Evolutionary conservation across 2,113 vertebrate genomes (phyloP), one percentile per base, ranked within the genome.

Genomic region (Podocnemis expansa): DNA sequence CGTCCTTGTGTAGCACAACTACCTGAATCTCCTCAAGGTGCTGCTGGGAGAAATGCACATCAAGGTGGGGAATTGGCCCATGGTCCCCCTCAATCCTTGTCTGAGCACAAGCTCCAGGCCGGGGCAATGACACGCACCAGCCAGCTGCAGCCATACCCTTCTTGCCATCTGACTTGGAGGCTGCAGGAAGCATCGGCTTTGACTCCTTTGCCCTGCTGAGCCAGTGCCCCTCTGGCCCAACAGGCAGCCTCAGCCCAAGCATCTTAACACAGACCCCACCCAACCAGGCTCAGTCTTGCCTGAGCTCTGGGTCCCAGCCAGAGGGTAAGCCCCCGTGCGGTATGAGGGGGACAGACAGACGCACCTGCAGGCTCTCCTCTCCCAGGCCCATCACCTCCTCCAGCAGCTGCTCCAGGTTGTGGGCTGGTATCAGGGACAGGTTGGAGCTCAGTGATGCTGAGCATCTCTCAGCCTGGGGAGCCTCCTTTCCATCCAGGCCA

Each of bases 1-100:
- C 73, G 10, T 98, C 98, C 93, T 98, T 98, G 91, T 98, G 98
- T n/a, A 98, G 97, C 85, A 98, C 98, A 73, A 98, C 98, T 76
- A 98, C 98, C 47, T 98, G 97, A 21, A 98, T 97, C 27, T 98
- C 98, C 5, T 98, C 92, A 78, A 96, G 97, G 78, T 97, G 96
- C 98, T 98, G 92, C 73, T 14, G 38, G 63, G 34, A 70, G 41
- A 45, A 24, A 27, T 11, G 24, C 4, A 22, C 38, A 3, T 27
- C 38, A 25, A 38, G 70, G 38, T 10, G 34, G 34, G 8, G 13
- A 13, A 13, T 13, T 51, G 49, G 49, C 49, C 27, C 29, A 58
- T 12, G 58, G 12, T 60, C 58, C 58, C n/a, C 29, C 13, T 60
- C 34, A 8, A 4, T 10, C 34, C 63, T 17, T 4, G 4, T 67